Evolutionary conservation across 2,888 invertebrate genomes (phyloP).

Genomic region (Willowsia nigromaculata): DNA sequence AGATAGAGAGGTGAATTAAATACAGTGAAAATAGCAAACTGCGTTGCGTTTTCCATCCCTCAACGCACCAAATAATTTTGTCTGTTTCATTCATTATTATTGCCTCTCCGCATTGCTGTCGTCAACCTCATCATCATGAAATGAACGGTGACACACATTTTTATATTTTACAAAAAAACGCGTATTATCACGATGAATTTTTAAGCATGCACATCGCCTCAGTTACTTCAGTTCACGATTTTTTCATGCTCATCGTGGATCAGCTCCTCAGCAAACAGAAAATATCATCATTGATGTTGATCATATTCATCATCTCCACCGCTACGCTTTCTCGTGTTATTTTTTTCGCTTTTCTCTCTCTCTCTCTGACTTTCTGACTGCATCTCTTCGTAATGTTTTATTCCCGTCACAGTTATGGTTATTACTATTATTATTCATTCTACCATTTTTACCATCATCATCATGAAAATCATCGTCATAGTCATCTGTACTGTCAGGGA

Average conservation of each 20-base stretch:
- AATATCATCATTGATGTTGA: constrained; percentile 6
- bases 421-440: constrained; percentile 24
- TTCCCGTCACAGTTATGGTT: constrained; percentile 46
- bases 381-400: neutral
- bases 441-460: neutral
- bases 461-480: neutral
- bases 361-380: neutral
- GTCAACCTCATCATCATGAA: constrained; percentile 5
- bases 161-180: neutral
- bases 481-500: constrained; percentile 10
- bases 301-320: neutral
- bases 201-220: neutral
- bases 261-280: neutral
- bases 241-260: constrained; percentile 18
- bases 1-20: no score
- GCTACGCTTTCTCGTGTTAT: constrained; percentile 32
- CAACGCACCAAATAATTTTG: neutral
- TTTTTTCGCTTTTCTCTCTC: constrained; percentile 12
- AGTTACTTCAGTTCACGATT: constrained; percentile 19
- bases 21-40: no score
- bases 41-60: neutral
- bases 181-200: neutral
- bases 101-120: neutral
- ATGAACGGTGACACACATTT: constrained; percentile 30
- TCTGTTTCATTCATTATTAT: neutral